Conservation (phyloP, 2,888 invertebrate species). For the Drosophila macrospina region DNA sequence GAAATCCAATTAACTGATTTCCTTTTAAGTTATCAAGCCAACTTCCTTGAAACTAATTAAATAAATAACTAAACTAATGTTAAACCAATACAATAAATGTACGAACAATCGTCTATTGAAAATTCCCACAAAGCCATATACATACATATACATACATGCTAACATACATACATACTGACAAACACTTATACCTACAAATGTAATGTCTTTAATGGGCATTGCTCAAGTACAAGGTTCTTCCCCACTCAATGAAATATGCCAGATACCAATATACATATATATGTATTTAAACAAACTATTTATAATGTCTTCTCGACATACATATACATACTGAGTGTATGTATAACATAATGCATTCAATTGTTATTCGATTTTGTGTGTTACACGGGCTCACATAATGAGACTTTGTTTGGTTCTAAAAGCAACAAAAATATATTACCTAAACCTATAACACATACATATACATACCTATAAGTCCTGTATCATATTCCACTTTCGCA, state of each 20-base stretch:
- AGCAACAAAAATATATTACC: slow-evolving; percentile 22
- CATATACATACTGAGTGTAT: background rate
- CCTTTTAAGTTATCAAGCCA: slow-evolving; percentile 27
- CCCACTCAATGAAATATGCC: slow-evolving; percentile 57
- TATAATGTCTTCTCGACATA: slow-evolving; percentile 25
- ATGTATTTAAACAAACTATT: slow-evolving; percentile 14
- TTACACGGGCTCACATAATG: background rate
- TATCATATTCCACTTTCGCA: background rate
- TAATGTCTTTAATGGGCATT: slow-evolving; percentile 6
- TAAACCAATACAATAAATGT: slow-evolving; percentile 63
- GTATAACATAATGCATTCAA: slow-evolving; percentile 12
- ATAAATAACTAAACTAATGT: slow-evolving; percentile 36
- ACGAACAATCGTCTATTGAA: slow-evolving; percentile 71
- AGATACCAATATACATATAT: slow-evolving; percentile 34
- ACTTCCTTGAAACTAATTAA: slow-evolving; percentile 48
- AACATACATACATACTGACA: slow-evolving; percentile 7
- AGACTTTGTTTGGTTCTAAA: slow-evolving; percentile 14
- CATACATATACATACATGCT: slow-evolving; percentile 21
- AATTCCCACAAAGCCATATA: slow-evolving; percentile 52
- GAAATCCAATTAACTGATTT: slow-evolving; percentile 51
- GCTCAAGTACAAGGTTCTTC: slow-evolving; percentile 70
- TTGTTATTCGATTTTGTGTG: slow-evolving; percentile 2
- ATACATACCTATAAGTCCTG: slow-evolving; percentile 6
- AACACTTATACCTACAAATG: slow-evolving; percentile 16
- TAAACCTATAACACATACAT: slow-evolving; percentile 17